Conservation (phyloP, 2,888 invertebrate genomes). For the Macrosiphum euphorbiae region DNA sequence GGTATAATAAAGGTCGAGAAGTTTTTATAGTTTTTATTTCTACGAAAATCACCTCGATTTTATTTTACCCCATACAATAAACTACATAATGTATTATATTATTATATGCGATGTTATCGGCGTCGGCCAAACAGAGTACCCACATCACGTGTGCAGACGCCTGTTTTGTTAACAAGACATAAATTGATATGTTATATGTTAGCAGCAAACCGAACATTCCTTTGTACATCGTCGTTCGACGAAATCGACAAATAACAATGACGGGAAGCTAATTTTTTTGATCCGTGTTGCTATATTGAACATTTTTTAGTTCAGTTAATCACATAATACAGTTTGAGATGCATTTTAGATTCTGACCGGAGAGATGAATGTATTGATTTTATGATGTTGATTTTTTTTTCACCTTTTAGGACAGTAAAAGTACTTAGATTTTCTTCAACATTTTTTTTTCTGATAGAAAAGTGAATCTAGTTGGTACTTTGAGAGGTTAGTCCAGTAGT, state of each 20-base stretch:
- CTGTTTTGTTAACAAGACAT: constrained; percentile 41
- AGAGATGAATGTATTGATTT: too few species aligned
- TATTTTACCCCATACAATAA: background rate
- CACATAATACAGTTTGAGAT: background rate
- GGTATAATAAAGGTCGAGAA: background rate
- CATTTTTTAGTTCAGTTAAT: background rate
- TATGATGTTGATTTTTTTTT: too few species aligned
- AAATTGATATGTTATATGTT: constrained; percentile 1
- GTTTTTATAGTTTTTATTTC: constrained; percentile 10
- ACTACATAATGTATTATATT: background rate
- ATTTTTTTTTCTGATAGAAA: too few species aligned
- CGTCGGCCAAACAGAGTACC: background rate
- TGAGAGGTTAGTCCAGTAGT: too few species aligned
- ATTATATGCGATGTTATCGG: constrained; percentile 13
- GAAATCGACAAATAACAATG: background rate
- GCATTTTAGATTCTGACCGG: background rate
- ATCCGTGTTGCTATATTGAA: background rate
- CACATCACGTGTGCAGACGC: constrained; percentile 44
- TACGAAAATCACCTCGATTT: constrained; percentile 12
- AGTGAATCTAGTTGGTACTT: too few species aligned
- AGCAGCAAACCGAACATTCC: background rate
- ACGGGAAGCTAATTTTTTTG: background rate
- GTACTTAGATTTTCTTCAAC: too few species aligned
- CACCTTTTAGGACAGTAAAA: too few species aligned
- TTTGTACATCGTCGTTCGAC: background rate